Evolutionary conservation across 2,888 invertebrate genomes (phyloP).

Genomic region (Pristionchus exspectatus): DNA sequence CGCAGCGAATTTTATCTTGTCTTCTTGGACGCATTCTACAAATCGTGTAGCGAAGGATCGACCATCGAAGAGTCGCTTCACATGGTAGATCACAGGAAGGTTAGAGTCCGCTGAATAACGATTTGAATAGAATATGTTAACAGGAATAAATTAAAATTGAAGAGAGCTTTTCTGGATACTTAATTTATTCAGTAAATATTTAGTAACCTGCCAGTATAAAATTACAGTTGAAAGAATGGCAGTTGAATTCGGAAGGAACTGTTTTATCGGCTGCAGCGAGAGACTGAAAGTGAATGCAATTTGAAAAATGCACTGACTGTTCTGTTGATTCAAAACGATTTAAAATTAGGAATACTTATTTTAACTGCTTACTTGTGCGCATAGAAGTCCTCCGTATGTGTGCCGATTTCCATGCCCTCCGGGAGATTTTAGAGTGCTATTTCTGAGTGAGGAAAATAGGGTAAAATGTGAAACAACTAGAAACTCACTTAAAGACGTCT

Average conservation of each 20-base stretch:
- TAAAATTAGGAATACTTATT: no score
- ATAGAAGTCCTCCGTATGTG: conserved; percentile 32
- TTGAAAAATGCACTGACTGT: not conserved
- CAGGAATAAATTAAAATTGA: not conserved
- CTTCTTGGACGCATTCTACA: conserved; percentile 40
- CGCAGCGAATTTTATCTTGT: not conserved
- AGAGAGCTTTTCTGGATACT: no score
- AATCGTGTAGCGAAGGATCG: conserved; percentile 50
- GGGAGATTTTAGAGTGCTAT: conserved; percentile 20
- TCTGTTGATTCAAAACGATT: no score
- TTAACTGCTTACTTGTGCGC: not conserved
- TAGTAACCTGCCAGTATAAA: conserved; percentile 23
- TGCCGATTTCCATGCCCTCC: conserved; percentile 9
- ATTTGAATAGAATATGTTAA: not conserved
- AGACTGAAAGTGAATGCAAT: not conserved
- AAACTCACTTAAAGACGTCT: conserved; percentile 48
- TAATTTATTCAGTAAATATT: no score
- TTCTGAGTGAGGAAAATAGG: not conserved
- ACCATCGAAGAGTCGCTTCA: conserved; percentile 49
- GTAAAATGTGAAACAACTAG: not conserved
- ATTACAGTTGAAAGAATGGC: conserved; percentile 15
- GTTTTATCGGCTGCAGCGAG: conserved; percentile 46
- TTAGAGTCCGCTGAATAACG: not conserved
- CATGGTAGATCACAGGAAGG: conserved; percentile 6
- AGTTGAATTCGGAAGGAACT: conserved; percentile 18